Percentiles rank a stretch among this genome's conserved stretches.
Evolutionary conservation across 2,797 vertebrate species (phyloP).

Genomic region (Galago senegalensis): DNA sequence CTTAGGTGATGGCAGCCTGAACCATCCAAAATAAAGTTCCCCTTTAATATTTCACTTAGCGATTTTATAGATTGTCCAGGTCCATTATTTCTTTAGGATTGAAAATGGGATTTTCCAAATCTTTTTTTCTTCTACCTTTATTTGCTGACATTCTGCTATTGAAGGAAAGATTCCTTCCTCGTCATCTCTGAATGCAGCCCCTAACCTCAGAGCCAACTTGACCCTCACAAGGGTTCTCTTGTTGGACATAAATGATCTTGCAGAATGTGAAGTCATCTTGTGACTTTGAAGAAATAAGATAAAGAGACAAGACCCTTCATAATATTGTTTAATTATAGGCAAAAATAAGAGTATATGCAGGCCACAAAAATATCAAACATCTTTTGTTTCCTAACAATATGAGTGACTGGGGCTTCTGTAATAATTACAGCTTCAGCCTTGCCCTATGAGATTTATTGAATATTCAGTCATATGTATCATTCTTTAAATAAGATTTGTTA

Average conservation of each 20-base stretch:
- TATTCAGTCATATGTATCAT: neutral
- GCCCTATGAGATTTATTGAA: neutral
- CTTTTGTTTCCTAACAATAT: neutral
- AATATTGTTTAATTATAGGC: neutral
- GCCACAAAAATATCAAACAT: neutral
- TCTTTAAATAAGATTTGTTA: neutral
- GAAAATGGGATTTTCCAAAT: neutral
- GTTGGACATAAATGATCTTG: neutral
- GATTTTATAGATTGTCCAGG: neutral
- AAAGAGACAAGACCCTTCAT: neutral
- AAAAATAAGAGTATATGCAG: slow-evolving; percentile 10
- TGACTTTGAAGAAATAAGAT: slow-evolving; percentile 3
- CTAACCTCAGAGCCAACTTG: neutral
- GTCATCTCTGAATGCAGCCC: neutral
- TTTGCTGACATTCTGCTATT: neutral
- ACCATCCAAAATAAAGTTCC: neutral
- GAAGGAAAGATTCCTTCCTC: neutral
- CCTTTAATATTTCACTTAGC: neutral
- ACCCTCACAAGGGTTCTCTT: neutral
- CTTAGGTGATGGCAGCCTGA: neutral
- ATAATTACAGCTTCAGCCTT: neutral
- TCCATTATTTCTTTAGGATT: slow-evolving; percentile 16
- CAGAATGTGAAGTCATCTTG: neutral
- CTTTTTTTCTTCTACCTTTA: slow-evolving; percentile 11
- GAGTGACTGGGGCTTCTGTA: neutral